These are phyloP conservation scores for Lasius platythorax DNA, from an alignment of 2,888 invertebrate species.

Conservation along the genomic window DNA sequence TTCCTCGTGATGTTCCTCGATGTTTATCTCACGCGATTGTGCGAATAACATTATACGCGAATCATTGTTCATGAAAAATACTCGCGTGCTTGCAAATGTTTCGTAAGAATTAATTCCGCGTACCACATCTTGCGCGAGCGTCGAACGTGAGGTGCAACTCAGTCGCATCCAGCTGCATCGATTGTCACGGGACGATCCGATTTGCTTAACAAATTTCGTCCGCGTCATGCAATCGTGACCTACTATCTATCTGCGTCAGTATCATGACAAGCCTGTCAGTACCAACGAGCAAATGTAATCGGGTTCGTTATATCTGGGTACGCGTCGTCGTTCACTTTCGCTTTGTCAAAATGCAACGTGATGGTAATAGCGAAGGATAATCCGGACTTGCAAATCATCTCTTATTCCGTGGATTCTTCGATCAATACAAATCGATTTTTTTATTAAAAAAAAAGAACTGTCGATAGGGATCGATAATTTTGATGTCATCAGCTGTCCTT, in stretches of 20 bases:
- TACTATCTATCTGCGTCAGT: not conserved
- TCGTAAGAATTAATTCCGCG: not conserved
- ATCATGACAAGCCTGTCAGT: not conserved
- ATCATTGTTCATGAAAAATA: not conserved
- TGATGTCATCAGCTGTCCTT: not conserved
- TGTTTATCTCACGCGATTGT: not conserved
- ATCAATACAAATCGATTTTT: not conserved
- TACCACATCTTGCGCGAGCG: not conserved
- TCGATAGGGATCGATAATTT: not conserved
- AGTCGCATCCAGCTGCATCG: not conserved
- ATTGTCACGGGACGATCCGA: conserved; percentile 11
- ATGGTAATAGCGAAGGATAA: not conserved
- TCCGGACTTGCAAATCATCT: not conserved
- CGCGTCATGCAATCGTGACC: conserved; percentile 9
- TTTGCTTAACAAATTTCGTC: conserved; percentile 42
- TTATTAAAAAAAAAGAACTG: not conserved
- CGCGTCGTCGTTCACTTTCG: not conserved
- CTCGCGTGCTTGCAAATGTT: not conserved
- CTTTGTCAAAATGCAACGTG: not conserved
- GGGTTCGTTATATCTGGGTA: not conserved
- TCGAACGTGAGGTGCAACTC: not conserved
- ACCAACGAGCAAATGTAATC: not conserved
- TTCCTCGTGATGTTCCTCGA: not conserved
- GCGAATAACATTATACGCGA: not conserved
- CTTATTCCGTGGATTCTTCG: not conserved